Evolutionary conservation across 2,113 vertebrate genomes (phyloP).

Genomic region (Polypterus bichir): DNA sequence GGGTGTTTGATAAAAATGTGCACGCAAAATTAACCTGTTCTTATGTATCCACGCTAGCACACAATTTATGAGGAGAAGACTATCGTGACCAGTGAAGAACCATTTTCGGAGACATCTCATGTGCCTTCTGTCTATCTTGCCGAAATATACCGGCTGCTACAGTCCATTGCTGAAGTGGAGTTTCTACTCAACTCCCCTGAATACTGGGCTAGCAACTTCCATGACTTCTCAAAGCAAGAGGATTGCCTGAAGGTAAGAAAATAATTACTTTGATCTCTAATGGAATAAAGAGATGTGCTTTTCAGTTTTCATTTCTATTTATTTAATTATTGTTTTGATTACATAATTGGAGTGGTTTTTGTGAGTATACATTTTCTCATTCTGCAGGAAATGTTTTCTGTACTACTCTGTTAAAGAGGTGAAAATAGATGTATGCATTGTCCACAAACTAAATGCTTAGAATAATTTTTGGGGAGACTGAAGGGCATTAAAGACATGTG

Average conservation of each 20-base stretch:
- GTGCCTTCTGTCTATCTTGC: conserved; percentile 67
- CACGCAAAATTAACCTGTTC: conserved; percentile 20
- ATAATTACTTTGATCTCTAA: conserved; percentile 1
- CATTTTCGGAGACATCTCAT: conserved; percentile 58
- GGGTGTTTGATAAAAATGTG: conserved; percentile 1
- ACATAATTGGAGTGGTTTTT: too few relatives aligned
- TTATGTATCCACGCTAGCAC: conserved; percentile 60
- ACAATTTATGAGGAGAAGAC: conserved; percentile 51
- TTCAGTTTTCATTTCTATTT: neutral
- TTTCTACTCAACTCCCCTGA: conserved; percentile 74
- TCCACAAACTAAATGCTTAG: neutral
- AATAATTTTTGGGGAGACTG: too few relatives aligned
- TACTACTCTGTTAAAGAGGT: neutral
- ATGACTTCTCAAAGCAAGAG: conserved; percentile 78
- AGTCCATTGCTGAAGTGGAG: conserved; percentile 73
- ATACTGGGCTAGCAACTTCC: conserved; percentile 67
- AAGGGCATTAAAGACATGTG: too few relatives aligned
- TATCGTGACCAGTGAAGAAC: conserved; percentile 42
- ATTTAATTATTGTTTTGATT: too few relatives aligned
- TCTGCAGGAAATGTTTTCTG: conserved; percentile 2
- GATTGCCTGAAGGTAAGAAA: conserved; percentile 77
- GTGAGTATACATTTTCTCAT: too few relatives aligned
- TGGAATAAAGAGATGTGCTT: neutral
- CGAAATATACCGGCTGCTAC: conserved; percentile 67
- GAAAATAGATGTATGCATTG: conserved; percentile 20